phyloP scores from a whole-genome alignment of 2,113 vertebrate species.

The Phocoena phocoena region DNA sequence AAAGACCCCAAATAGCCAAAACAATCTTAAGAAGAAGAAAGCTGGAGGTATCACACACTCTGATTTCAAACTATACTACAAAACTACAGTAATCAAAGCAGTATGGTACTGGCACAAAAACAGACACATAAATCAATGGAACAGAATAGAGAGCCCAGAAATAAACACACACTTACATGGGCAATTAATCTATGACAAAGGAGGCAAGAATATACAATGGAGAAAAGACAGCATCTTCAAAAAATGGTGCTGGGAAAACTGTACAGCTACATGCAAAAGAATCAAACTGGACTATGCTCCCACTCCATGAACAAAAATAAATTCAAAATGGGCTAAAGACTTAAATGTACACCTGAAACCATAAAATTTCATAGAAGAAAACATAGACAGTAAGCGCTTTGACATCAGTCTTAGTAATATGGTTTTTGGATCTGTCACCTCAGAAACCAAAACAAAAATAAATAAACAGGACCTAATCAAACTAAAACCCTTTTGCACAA shows the following conservation, averaged over 20 bases:
- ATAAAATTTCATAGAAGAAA: not conserved
- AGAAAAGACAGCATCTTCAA: not conserved
- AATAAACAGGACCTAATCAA: not conserved
- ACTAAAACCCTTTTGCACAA: not conserved
- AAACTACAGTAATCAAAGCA: not conserved
- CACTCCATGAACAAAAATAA: not conserved
- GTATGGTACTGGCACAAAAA: not conserved
- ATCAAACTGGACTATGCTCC: not conserved
- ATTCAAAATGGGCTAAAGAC: not conserved
- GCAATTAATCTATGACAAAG: not conserved
- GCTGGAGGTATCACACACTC: not conserved
- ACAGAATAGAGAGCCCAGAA: not conserved
- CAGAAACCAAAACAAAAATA: not conserved
- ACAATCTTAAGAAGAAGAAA: not conserved
- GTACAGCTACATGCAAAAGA: not conserved
- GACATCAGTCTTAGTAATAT: not conserved
- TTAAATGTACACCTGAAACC: not conserved
- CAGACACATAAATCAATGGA: not conserved
- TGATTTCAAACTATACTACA: not conserved
- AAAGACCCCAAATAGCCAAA: not conserved
- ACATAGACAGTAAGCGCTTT: not conserved
- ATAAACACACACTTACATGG: not conserved
- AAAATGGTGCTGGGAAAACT: not conserved
- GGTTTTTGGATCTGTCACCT: not conserved
- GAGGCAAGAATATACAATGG: not conserved